Percentiles rank a stretch among this genome's conserved stretches.
Evolutionary conservation across 2,797 vertebrate genomes (phyloP).

Genomic region (Characodon lateralis): DNA sequence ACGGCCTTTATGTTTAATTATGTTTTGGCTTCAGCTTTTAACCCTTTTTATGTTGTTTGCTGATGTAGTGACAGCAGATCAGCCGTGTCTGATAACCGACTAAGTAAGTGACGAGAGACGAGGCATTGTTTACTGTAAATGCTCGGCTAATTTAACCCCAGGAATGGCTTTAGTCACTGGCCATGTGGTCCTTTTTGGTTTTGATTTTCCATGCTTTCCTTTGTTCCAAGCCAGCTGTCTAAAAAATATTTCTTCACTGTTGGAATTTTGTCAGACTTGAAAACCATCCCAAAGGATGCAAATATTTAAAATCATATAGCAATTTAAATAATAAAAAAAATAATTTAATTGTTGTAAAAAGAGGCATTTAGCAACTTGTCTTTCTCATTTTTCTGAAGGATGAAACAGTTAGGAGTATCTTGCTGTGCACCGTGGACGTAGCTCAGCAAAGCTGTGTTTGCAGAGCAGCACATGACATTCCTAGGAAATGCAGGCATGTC

Average conservation of each 20-base stretch:
- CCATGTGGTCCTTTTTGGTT: neutral
- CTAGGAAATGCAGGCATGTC: constrained; percentile 77
- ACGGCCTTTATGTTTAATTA: constrained; percentile 11
- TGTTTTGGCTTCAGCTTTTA: constrained; percentile 28
- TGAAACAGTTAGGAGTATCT: neutral
- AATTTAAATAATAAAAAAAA: no score
- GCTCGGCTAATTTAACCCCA: constrained; percentile 58
- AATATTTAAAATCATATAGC: neutral
- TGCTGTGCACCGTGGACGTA: constrained; percentile 44
- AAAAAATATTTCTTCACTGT: neutral
- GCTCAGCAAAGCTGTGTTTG: constrained; percentile 49
- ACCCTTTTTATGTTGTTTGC: constrained; percentile 23
- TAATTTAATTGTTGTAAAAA: no score
- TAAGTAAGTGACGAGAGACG: constrained; percentile 46
- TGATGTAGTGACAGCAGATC: constrained; percentile 28
- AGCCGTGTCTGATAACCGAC: constrained; percentile 37
- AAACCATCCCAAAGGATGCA: neutral
- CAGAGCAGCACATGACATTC: constrained; percentile 56
- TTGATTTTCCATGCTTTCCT: neutral
- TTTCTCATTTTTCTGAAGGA: neutral
- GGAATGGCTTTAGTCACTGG: neutral
- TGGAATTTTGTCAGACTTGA: neutral
- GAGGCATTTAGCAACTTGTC: no score
- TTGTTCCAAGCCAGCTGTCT: neutral
- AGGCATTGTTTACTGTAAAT: constrained; percentile 55